These are phyloP conservation scores for Alethe diademata DNA, from an alignment of 2,113 vertebrate genomes.

Conservation along the genomic window DNA sequence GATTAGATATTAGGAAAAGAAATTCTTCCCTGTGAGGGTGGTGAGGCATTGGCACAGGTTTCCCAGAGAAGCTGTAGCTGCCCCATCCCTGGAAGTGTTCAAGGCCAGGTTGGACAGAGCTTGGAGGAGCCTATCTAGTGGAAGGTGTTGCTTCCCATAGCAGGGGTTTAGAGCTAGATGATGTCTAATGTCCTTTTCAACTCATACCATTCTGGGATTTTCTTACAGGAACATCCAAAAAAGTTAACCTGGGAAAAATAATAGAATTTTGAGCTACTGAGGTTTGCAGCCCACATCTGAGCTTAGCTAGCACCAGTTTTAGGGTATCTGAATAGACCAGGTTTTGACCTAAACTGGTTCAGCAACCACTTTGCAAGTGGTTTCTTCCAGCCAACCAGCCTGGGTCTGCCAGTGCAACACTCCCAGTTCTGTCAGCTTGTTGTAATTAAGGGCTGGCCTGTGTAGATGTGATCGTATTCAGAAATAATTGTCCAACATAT, in stretches of 20 bases:
- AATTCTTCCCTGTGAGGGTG: background rate
- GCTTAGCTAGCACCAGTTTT: background rate
- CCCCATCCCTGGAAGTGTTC: background rate
- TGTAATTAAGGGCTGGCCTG: background rate
- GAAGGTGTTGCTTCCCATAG: background rate
- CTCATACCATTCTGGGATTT: background rate
- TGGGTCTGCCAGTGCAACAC: background rate
- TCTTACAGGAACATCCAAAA: background rate
- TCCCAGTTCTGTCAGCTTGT: background rate
- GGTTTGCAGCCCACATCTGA: background rate
- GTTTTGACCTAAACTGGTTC: background rate
- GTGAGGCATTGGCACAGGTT: background rate
- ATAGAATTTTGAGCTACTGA: background rate
- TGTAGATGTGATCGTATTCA: accelerated
- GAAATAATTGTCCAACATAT: background rate
- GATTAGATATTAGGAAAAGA: background rate
- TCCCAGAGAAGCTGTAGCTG: background rate
- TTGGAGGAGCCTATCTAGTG: background rate
- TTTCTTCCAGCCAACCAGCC: background rate
- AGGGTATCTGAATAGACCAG: background rate
- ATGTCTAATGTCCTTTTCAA: background rate
- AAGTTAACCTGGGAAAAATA: background rate
- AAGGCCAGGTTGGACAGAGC: background rate
- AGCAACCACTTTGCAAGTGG: background rate
- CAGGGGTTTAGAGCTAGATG: background rate